phyloP scores from a whole-genome alignment of 2,888 invertebrate genomes.

The Bibio marci region DNA sequence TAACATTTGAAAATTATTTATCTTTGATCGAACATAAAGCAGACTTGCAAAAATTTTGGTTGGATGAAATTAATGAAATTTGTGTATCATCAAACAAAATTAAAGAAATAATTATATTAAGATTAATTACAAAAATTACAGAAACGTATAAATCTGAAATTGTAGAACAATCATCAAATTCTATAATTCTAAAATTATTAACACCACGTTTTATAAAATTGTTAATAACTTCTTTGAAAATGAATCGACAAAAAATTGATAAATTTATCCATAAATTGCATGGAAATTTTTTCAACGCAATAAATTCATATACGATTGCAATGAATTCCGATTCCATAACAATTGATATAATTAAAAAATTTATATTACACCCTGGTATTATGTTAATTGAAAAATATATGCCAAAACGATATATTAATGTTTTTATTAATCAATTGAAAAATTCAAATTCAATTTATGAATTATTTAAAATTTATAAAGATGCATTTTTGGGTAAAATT shows the following conservation, averaged over 20 bases:
- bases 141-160: not conserved
- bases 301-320: slow-evolving; percentile 33
- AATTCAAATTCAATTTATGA: slow-evolving; percentile 39
- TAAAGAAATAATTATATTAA: slow-evolving; percentile 40
- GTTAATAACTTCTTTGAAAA: slow-evolving; percentile 44
- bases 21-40: slow-evolving; percentile 34
- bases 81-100: slow-evolving; percentile 34
- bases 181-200: slow-evolving; percentile 35
- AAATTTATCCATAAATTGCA: slow-evolving; percentile 37
- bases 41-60: slow-evolving; percentile 37
- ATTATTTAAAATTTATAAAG: slow-evolving; percentile 41
- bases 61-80: slow-evolving; percentile 31
- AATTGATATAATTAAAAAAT: slow-evolving; percentile 40
- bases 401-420: slow-evolving; percentile 43
- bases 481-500: slow-evolving; percentile 38
- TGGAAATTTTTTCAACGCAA: slow-evolving; percentile 27
- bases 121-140: slow-evolving; percentile 36
- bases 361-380: slow-evolving; percentile 51
- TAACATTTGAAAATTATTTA: slow-evolving; percentile 37
- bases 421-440: slow-evolving; percentile 41
- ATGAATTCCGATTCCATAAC: slow-evolving; percentile 32
- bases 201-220: slow-evolving; percentile 46
- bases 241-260: slow-evolving; percentile 38
- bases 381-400: slow-evolving; percentile 59
- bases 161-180: not conserved